phyloP scores from a whole-genome alignment of 2,888 invertebrate species.

The Luperina nickerlii region DNA sequence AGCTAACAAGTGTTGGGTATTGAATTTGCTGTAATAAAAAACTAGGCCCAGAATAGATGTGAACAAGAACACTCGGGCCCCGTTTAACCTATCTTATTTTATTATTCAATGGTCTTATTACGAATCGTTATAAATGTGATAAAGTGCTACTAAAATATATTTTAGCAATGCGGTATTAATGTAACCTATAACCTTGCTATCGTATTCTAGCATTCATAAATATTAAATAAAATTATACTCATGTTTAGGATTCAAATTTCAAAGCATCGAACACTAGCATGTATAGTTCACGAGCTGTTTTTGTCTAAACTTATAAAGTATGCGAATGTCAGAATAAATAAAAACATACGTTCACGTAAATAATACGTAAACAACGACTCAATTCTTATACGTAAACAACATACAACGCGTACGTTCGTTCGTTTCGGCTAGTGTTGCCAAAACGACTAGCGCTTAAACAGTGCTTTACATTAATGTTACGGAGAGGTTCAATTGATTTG shows the following conservation, averaged over 20 bases:
- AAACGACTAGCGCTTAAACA: constrained; percentile 32
- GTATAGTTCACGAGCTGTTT: neutral
- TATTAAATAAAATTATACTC: constrained; percentile 32
- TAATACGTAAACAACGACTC: neutral
- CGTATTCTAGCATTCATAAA: constrained; percentile 27
- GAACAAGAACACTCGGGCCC: neutral
- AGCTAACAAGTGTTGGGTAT: neutral
- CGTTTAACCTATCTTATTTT: constrained; percentile 4
- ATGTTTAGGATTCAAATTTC: constrained; percentile 18
- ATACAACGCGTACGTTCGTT: neutral
- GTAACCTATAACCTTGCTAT: constrained; percentile 24
- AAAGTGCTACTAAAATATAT: constrained; percentile 17
- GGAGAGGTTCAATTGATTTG: constrained; percentile 40
- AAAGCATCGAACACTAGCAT: constrained; percentile 25
- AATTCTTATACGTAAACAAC: constrained; percentile 39
- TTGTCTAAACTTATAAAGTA: constrained; percentile 9
- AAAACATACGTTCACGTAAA: neutral
- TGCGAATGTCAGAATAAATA: neutral
- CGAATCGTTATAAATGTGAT: constrained; percentile 37
- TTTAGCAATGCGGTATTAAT: constrained; percentile 20
- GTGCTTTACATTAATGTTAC: constrained; percentile 19
- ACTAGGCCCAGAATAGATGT: neutral
- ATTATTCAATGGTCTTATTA: constrained; percentile 26
- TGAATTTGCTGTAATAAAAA: constrained; percentile 13
- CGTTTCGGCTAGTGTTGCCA: constrained; percentile 29